These are phyloP conservation scores for Gryon sp. DNA, from an alignment of 1,140 invertebrate genomes.

Conservation along the genomic window DNA sequence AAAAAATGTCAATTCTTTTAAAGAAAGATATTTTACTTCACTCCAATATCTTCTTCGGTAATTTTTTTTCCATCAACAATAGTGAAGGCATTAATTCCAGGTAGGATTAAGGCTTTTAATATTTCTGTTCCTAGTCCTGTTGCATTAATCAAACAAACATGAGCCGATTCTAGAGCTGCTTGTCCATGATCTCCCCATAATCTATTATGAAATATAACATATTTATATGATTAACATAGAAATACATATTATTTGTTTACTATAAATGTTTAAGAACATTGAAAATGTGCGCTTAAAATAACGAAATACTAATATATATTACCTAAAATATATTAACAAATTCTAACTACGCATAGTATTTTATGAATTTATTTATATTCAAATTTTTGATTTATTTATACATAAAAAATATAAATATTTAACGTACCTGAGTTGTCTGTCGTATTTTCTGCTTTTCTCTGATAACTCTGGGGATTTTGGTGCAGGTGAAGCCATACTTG, in stretches of 20 bases:
- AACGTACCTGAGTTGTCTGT: conserved; percentile 88
- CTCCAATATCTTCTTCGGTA: conserved; percentile 93
- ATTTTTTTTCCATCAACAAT: conserved; percentile 95
- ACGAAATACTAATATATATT: conserved; percentile 7
- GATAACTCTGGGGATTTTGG: conserved; percentile 90
- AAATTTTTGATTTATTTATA: too few species aligned
- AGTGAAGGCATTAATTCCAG: conserved; percentile 97
- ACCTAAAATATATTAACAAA: too few species aligned
- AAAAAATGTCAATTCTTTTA: too few species aligned
- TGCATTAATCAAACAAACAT: conserved; percentile 97
- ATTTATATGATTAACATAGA: background rate
- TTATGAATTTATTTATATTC: too few species aligned
- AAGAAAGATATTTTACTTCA: conserved; percentile 84
- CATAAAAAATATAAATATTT: too few species aligned
- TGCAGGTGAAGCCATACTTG: conserved; percentile 85
- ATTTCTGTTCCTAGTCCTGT: conserved; percentile 96
- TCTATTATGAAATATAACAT: conserved; percentile 77
- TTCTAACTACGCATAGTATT: too few species aligned
- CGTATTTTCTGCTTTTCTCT: conserved; percentile 91
- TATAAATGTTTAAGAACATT: conserved; percentile 10
- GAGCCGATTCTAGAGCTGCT: conserved; percentile 89
- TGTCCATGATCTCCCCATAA: conserved; percentile 99
- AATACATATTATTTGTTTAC: conserved; percentile 10
- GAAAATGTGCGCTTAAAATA: too few species aligned
- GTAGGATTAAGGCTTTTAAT: conserved; percentile 95